These are phyloP conservation scores for Toxotes jaculatrix DNA, from an alignment of 2,113 vertebrate species.

Conservation along the genomic window DNA sequence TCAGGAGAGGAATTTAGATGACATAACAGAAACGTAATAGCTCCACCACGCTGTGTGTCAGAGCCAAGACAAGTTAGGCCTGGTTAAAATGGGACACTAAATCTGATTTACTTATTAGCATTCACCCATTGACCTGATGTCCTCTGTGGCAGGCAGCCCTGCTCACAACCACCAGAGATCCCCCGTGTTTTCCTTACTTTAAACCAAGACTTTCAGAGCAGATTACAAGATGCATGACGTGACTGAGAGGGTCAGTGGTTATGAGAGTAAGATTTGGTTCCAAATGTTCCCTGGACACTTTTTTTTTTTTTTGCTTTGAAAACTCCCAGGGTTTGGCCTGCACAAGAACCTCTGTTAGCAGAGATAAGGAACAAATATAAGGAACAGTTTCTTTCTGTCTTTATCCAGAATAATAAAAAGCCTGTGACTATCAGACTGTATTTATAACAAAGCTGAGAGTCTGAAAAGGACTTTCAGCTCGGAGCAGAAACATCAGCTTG, in stretches of 20 bases:
- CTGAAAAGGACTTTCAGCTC: not conserved
- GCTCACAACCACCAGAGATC: conserved; percentile 4
- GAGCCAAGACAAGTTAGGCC: conserved; percentile 51
- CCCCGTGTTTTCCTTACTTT: not conserved
- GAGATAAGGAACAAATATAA: conserved; percentile 23
- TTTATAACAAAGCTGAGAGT: not conserved
- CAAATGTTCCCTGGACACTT: conserved; percentile 4
- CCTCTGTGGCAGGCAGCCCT: conserved; percentile 26
- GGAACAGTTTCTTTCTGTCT: conserved; percentile 12
- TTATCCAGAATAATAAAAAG: conserved; percentile 15
- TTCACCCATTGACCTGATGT: conserved; percentile 50
- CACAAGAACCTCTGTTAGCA: not conserved
- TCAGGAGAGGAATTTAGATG: conserved; percentile 54
- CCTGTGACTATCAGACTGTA: not conserved
- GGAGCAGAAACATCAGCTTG: not conserved
- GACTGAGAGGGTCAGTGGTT: conserved; percentile 5
- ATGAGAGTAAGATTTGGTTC: conserved; percentile 6
- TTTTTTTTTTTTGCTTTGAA: conserved; percentile 12
- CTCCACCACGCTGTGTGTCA: conserved; percentile 11
- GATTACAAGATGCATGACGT: conserved; percentile 38
- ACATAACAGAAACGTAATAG: conserved; percentile 65
- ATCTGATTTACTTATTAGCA: conserved; percentile 69
- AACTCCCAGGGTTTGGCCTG: not conserved
- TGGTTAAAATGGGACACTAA: conserved; percentile 60
- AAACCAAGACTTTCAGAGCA: conserved; percentile 10